A percentile compares a stretch with the other conserved stretches of the same genome.
Evolutionary conservation across 2,888 invertebrate genomes (phyloP).

Genomic region (Rapana venosa): DNA sequence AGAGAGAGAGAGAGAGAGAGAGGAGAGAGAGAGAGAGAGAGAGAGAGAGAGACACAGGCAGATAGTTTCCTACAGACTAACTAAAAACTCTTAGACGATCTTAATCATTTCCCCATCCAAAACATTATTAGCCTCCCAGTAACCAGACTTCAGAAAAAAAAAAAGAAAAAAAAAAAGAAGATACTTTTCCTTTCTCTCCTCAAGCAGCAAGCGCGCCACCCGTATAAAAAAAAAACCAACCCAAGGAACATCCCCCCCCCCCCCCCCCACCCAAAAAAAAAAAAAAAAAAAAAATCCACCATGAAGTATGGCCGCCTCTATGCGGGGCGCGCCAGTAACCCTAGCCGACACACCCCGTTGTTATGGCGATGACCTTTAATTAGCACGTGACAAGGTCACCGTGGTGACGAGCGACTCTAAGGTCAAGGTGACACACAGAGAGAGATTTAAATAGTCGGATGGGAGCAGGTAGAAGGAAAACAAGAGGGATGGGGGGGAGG

Average conservation of each 20-base stretch:
- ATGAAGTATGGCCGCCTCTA: not conserved
- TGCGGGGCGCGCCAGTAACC: not conserved
- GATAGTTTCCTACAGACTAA: not conserved
- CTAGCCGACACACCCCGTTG: constrained; percentile 3
- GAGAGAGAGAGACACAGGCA: not conserved
- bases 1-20: not conserved
- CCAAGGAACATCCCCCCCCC: too few species aligned
- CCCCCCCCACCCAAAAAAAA: too few species aligned
- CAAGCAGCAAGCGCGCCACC: not conserved
- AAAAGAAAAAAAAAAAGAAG: too few species aligned
- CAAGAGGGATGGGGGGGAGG: not conserved
- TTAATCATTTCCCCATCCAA: too few species aligned
- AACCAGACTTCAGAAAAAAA: too few species aligned
- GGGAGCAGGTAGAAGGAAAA: too few species aligned
- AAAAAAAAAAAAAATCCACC: too few species aligned
- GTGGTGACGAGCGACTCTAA: not conserved
- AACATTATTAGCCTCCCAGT: too few species aligned
- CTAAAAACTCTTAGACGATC: too few species aligned
- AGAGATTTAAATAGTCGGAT: too few species aligned
- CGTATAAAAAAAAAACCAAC: not conserved
- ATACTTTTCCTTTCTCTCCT: too few species aligned
- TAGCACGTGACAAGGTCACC: constrained; percentile 12
- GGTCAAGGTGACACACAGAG: constrained; percentile 7
- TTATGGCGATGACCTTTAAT: constrained; percentile 11
- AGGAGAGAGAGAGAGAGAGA: not conserved